Base-by-base conservation (phyloP, 1,140 invertebrate genomes). In the Drosophila busckii region DNA sequence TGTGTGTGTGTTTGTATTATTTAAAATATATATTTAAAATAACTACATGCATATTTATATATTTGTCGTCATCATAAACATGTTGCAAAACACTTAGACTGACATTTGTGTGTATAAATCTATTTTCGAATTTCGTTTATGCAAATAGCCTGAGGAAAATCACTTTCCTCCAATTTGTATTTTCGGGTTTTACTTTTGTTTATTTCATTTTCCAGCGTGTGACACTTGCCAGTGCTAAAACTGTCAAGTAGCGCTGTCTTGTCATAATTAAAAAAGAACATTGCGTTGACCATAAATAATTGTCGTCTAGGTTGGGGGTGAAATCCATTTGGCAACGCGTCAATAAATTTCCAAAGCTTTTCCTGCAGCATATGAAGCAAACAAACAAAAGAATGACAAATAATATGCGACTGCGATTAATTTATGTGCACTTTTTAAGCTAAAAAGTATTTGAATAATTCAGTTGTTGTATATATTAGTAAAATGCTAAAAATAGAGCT, bases 211-310 rank as follows among this genome's bases (percentile, higher is more conserved):
- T 41, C 7, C 32, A 13, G 9, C 23, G 26, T 38, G 53, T 60
- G 68, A 69, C 65, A 70, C 54, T 70, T 50, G 42, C 28, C 38
- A 60, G 45, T 56, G 70, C 60, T 75, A 70, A 66, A 68, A 55
- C 67, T 78, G 71, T 73, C 71, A 78, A 53, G 67, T 52, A 35
- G 25, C 45, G 15, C 46, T 50, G 49, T 82, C 75, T 73, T 80
- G 73, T 80, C 73, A 80, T 82, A 80, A 80, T 82, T 80, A 82
- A 80, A 69, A 61, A 35, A 19, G 61, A 65, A 55, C 58, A 53
- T 58, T 42, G 34, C 29, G 23, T 28, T 37, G 19, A 1, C 29
- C 59, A 62, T 62, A 55, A 62, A 62, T 62, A 62, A 58, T 53
- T 54, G 49, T 50, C 41, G 29, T 22, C 5, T 31, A 50, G 54